phyloP scores from a whole-genome alignment of 2,113 vertebrate species.

The Prionailurus bengalensis region DNA sequence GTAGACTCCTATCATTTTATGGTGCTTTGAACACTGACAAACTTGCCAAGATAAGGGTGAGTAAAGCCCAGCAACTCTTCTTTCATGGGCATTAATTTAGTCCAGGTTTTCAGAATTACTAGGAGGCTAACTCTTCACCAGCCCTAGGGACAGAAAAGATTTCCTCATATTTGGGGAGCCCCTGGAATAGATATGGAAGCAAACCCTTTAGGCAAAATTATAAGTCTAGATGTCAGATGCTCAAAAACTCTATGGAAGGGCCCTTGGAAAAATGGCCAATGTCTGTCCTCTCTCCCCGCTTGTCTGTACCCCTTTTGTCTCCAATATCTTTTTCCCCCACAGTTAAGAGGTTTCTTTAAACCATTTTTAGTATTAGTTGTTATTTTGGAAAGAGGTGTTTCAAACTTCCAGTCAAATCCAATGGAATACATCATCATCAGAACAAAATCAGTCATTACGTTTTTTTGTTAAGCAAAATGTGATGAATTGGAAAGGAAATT shows the following conservation, averaged over 20 bases:
- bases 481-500: neutral
- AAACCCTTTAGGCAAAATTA: neutral
- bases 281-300: neutral
- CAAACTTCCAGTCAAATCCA: neutral
- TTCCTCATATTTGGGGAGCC: neutral
- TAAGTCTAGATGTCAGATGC: neutral
- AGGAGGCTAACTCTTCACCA: neutral
- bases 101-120: neutral
- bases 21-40: neutral
- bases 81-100: neutral
- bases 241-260: neutral
- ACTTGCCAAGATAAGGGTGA: neutral
- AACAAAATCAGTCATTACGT: neutral
- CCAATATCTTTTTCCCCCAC: neutral
- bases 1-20: neutral
- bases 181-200: neutral
- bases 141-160: neutral
- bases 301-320: neutral
- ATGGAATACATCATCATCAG: neutral
- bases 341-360: neutral
- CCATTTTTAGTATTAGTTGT: neutral
- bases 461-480: constrained; percentile 20
- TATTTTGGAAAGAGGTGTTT: constrained; percentile 6
- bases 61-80: neutral
- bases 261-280: neutral